Conservation (phyloP, 1,140 invertebrate species). For the Dendrolimus punctatus region DNA sequence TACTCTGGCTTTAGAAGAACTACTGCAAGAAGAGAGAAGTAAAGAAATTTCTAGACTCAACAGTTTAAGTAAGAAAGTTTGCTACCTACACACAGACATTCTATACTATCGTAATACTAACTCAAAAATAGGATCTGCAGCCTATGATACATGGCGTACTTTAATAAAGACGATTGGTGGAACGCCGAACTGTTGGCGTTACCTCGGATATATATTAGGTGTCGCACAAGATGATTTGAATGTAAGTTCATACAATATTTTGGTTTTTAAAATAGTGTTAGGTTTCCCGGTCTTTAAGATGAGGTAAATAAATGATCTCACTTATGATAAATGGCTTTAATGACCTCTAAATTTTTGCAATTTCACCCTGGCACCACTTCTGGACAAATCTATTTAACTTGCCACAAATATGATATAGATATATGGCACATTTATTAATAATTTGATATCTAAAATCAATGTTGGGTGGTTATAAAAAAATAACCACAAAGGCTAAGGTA, state of each 20-base stretch:
- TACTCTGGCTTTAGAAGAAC: slow-evolving; percentile 46
- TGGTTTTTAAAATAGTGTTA: too few species aligned
- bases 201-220: slow-evolving; percentile 42
- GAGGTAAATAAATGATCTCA: too few species aligned
- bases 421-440: too few species aligned
- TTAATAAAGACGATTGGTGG: slow-evolving; percentile 50
- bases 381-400: too few species aligned
- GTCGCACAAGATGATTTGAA: slow-evolving; percentile 48
- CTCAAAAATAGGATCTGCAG: slow-evolving; percentile 40
- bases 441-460: too few species aligned
- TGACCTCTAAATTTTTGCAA: too few species aligned
- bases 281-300: too few species aligned
- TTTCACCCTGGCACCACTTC: too few species aligned
- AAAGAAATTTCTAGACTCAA: slow-evolving; percentile 46
- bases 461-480: too few species aligned
- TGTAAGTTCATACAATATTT: slow-evolving; percentile 31
- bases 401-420: too few species aligned
- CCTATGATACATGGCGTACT: slow-evolving; percentile 51
- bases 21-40: slow-evolving; percentile 39
- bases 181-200: slow-evolving; percentile 48
- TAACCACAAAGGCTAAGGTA: too few species aligned
- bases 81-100: slow-evolving; percentile 51
- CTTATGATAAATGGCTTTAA: too few species aligned
- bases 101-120: slow-evolving; percentile 58
- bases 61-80: slow-evolving; percentile 47